phyloP scores from a whole-genome alignment of 2,888 invertebrate species.

The Eristalis arbustorum region DNA sequence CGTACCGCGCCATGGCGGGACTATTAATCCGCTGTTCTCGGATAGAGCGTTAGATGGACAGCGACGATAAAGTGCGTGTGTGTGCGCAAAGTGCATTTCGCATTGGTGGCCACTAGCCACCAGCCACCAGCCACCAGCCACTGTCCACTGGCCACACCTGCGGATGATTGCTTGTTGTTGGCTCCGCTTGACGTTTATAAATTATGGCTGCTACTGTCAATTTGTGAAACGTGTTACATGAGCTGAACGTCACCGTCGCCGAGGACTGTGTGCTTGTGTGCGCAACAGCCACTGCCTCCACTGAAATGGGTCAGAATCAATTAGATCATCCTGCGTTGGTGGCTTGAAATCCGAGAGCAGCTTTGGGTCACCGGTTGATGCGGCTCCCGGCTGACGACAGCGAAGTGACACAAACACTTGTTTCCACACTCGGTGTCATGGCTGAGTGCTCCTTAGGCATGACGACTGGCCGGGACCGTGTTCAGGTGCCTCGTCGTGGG shows the following conservation, averaged over 20 bases:
- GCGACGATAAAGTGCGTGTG: slow-evolving; percentile 64
- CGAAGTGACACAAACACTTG: not conserved
- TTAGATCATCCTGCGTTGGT: slow-evolving; percentile 22
- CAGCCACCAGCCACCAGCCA: slow-evolving; percentile 65
- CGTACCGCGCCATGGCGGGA: slow-evolving; percentile 47
- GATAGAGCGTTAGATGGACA: slow-evolving; percentile 54
- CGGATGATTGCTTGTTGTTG: slow-evolving; percentile 40
- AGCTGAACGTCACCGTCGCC: slow-evolving; percentile 6
- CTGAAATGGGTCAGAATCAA: slow-evolving; percentile 65
- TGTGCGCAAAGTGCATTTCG: slow-evolving; percentile 32
- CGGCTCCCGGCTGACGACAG: not conserved
- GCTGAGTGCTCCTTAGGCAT: too few relatives aligned
- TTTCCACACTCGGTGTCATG: not conserved
- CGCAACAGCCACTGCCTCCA: slow-evolving; percentile 8
- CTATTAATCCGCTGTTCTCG: slow-evolving; percentile 56
- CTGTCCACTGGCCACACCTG: slow-evolving; percentile 65
- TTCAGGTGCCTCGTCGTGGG: not conserved
- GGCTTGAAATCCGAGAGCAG: not conserved
- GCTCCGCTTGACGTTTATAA: slow-evolving; percentile 62
- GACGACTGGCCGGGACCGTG: not conserved
- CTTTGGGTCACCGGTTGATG: not conserved
- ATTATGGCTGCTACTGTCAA: slow-evolving; percentile 67
- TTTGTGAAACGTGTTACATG: slow-evolving; percentile 47
- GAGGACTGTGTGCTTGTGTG: not conserved
- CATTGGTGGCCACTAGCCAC: slow-evolving; percentile 54